Percentiles rank a stretch among this genome's conserved stretches.
These are phyloP conservation scores for Eospalax fontanierii DNA, from an alignment of 2,797 vertebrate genomes.

Conservation along the genomic window DNA sequence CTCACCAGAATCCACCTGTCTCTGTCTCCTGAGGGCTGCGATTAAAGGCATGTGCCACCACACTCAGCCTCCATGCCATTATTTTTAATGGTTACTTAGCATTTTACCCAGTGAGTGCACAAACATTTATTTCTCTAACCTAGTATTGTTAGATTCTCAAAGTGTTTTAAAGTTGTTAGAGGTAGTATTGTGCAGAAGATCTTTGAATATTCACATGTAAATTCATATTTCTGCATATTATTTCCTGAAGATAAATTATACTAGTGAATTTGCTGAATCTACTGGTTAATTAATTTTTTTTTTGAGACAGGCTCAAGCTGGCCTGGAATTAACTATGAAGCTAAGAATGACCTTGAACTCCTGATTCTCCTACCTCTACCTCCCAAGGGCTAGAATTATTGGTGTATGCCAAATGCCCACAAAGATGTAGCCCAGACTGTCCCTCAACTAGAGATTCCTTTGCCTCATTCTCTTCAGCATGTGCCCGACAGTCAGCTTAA, in stretches of 20 bases:
- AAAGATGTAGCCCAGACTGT: background rate
- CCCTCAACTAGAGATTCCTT: background rate
- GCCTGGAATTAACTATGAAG: background rate
- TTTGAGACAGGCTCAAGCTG: background rate
- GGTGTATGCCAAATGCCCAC: background rate
- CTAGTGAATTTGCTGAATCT: background rate
- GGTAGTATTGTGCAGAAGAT: background rate
- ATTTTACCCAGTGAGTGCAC: slow-evolving; percentile 23
- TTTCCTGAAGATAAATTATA: slow-evolving; percentile 45
- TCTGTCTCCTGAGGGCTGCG: no score
- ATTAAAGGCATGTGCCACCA: no score
- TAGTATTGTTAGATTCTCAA: background rate
- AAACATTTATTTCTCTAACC: slow-evolving; percentile 29
- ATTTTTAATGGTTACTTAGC: background rate
- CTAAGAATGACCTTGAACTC: background rate
- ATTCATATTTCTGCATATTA: background rate
- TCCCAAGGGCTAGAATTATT: background rate
- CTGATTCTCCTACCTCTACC: background rate
- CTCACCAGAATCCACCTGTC: no score
- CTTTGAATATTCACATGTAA: background rate
- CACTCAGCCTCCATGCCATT: background rate
- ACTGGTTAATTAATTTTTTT: background rate
- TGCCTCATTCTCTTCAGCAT: background rate
- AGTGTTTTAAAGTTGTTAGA: background rate
- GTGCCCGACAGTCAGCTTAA: background rate